phyloP scores from a whole-genome alignment of 2,797 vertebrate genomes.

The Hyperoplus lanceolatus region DNA sequence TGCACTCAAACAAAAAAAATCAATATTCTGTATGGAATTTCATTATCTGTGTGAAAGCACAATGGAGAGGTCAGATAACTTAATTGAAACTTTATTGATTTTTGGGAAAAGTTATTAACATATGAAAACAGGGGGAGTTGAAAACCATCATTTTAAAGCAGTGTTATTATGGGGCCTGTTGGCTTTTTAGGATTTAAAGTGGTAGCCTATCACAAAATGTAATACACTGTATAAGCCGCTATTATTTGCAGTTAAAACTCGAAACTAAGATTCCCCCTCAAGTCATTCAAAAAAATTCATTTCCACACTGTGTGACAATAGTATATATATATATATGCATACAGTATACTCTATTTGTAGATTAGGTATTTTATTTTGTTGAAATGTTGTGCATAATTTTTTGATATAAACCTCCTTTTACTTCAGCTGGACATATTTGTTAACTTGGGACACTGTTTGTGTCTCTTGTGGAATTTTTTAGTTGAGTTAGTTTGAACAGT shows the following conservation, averaged over 20 bases:
- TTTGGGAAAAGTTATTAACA: conserved; percentile 89
- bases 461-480: conserved; percentile 23
- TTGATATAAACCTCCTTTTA: conserved; percentile 6
- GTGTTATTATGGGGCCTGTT: not conserved
- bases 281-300: not conserved
- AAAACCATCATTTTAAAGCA: conserved; percentile 78
- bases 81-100: conserved; percentile 86
- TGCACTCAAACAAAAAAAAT: conserved; percentile 91
- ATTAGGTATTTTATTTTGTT: not conserved
- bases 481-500: conserved; percentile 43
- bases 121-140: conserved; percentile 83
- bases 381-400: conserved; percentile 10
- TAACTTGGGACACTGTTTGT: conserved; percentile 40
- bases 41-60: conserved; percentile 86
- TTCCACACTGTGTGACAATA: not conserved
- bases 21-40: conserved; percentile 90
- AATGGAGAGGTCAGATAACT: conserved; percentile 91
- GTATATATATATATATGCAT: not conserved
- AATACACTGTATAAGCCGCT: not conserved
- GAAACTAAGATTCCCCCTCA: not conserved
- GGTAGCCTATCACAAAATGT: not conserved
- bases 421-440: conserved; percentile 32
- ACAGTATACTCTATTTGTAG: not conserved
- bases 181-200: conserved; percentile 4
- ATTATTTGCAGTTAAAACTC: not conserved